phyloP scores from a whole-genome alignment of 1,140 invertebrate genomes.

The Drosophila lacertosa region DNA sequence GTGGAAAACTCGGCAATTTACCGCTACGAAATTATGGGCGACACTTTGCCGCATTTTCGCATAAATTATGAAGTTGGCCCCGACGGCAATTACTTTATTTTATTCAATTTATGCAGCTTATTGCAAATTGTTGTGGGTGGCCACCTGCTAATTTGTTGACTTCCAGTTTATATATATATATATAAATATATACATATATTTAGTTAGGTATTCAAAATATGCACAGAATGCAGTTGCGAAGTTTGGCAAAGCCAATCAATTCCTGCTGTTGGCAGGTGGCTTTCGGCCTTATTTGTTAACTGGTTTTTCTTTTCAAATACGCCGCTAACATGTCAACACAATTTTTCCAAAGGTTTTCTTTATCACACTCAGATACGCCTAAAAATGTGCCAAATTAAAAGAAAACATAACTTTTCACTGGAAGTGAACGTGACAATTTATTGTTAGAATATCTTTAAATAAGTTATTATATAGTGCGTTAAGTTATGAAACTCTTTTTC shows the following conservation, averaged over 20 bases:
- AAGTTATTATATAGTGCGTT: no score
- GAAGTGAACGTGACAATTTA: constrained; percentile 21
- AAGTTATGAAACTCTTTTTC: neutral
- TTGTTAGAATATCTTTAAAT: neutral
- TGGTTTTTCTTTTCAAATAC: constrained; percentile 8
- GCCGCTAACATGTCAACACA: constrained; percentile 2
- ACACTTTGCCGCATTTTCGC: constrained; percentile 56
- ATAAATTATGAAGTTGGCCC: constrained; percentile 63
- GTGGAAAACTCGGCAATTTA: constrained; percentile 26
- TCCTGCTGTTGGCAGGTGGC: no score
- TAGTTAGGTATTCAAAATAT: constrained; percentile 4
- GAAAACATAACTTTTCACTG: constrained; percentile 3
- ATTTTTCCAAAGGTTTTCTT: constrained; percentile 1
- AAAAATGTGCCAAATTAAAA: constrained; percentile 11
- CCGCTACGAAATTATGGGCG: constrained; percentile 19
- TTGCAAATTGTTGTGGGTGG: constrained; percentile 36
- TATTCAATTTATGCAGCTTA: constrained; percentile 3
- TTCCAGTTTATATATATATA: neutral
- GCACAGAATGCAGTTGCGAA: neutral
- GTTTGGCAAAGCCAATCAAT: no score
- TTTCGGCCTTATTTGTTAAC: neutral
- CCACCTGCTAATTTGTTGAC: constrained; percentile 60
- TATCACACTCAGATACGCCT: neutral
- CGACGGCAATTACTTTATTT: neutral
- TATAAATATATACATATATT: no score